phyloP scores from a whole-genome alignment of 2,797 vertebrate species.

The Malacoraja senta region DNA sequence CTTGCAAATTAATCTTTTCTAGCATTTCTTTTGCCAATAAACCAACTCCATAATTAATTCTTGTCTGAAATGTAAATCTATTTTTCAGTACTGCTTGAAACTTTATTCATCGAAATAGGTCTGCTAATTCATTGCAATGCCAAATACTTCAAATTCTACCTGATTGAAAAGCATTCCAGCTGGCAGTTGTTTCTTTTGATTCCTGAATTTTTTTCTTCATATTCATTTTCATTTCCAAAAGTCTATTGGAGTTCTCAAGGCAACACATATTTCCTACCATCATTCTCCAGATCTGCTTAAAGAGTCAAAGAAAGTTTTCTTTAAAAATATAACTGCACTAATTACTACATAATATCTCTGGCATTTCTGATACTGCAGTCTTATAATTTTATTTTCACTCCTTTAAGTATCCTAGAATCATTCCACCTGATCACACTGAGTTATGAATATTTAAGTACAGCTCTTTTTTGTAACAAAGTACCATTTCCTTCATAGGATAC shows the following conservation, averaged over 20 bases:
- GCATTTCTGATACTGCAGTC: too few relatives aligned
- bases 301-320: background rate
- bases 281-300: background rate
- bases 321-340: background rate
- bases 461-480: background rate
- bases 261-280: background rate
- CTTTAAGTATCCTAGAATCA: background rate
- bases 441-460: background rate
- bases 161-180: background rate
- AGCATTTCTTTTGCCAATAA: background rate
- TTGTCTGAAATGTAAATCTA: background rate
- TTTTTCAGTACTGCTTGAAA: background rate
- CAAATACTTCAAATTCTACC: background rate
- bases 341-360: too few relatives aligned
- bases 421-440: background rate
- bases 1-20: background rate
- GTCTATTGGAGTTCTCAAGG: background rate
- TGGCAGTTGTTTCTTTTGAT: background rate
- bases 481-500: background rate
- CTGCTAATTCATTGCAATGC: background rate
- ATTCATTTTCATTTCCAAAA: background rate
- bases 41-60: background rate
- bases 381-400: background rate
- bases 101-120: background rate
- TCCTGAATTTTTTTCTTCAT: background rate